Evolutionary conservation across 1,140 invertebrate genomes (phyloP).

Genomic region (Acyrthosiphon pisum): DNA sequence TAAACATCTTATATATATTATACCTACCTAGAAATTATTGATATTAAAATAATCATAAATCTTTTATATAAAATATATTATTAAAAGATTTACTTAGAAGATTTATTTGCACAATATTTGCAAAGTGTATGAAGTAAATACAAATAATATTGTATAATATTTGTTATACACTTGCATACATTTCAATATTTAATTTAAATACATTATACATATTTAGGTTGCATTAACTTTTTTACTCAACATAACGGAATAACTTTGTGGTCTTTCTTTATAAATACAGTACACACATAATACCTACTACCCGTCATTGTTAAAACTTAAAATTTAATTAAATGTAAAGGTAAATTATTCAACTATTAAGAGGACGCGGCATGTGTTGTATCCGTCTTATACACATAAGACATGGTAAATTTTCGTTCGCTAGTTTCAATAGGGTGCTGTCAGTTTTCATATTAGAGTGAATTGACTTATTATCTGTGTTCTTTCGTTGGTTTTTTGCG

Average conservation of each 20-base stretch:
- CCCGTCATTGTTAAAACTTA: neutral
- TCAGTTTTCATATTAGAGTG: too few relatives aligned
- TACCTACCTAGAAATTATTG: too few relatives aligned
- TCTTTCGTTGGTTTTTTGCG: too few relatives aligned
- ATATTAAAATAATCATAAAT: neutral
- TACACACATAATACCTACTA: neutral
- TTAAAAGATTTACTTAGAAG: neutral
- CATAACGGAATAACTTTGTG: neutral
- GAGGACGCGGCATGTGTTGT: too few relatives aligned
- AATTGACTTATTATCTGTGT: too few relatives aligned
- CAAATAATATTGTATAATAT: neutral
- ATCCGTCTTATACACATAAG: too few relatives aligned
- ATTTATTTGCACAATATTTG: neutral
- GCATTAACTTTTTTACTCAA: neutral
- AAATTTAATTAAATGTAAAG: neutral
- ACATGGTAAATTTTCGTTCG: too few relatives aligned
- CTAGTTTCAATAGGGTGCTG: too few relatives aligned
- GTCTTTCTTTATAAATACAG: neutral
- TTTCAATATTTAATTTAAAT: neutral
- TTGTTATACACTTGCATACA: neutral
- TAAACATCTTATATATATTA: neutral
- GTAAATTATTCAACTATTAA: neutral
- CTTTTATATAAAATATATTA: neutral
- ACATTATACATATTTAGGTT: neutral
- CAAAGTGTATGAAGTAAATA: neutral